Conservation (phyloP, 53 echinoderm and acorn worm genomes). For the Patiria pectinifera region DNA sequence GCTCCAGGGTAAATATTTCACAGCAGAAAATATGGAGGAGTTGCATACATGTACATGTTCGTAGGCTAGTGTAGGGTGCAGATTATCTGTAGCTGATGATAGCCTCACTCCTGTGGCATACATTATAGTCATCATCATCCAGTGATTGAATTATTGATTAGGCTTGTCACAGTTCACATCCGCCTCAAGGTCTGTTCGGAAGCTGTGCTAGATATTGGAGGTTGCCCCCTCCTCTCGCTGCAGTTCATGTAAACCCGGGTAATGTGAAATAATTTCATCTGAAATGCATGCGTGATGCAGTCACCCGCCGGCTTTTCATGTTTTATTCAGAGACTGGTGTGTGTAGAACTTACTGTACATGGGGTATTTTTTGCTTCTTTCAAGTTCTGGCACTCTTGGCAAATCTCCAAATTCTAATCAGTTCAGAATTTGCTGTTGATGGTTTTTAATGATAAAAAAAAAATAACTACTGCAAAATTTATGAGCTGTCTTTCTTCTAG, state of each 20-base stretch:
- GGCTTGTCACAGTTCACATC: slow-evolving; percentile 7
- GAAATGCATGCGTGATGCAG: not conserved
- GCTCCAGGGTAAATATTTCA: not conserved
- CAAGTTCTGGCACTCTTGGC: too few species aligned
- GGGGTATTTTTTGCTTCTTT: too few species aligned
- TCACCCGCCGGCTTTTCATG: too few species aligned
- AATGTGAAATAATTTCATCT: not conserved
- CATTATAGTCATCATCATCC: not conserved
- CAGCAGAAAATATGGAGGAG: not conserved
- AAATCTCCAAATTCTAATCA: too few species aligned
- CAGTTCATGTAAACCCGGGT: not conserved
- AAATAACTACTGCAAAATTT: too few species aligned
- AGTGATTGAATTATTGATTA: slow-evolving; percentile 42
- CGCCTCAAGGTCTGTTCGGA: slow-evolving; percentile 16
- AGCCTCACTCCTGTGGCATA: too few species aligned
- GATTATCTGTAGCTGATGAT: not conserved
- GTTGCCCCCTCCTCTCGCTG: not conserved
- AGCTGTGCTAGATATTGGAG: not conserved
- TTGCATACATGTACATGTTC: not conserved
- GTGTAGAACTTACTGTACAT: too few species aligned
- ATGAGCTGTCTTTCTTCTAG: too few species aligned
- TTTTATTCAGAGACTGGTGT: too few species aligned
- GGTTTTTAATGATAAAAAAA: too few species aligned
- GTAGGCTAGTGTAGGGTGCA: not conserved
- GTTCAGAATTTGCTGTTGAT: too few species aligned